Percentiles rank a stretch among this genome's conserved stretches.
Conservation (phyloP, 2,797 vertebrate species). For the Crypturellus tataupa region DNA sequence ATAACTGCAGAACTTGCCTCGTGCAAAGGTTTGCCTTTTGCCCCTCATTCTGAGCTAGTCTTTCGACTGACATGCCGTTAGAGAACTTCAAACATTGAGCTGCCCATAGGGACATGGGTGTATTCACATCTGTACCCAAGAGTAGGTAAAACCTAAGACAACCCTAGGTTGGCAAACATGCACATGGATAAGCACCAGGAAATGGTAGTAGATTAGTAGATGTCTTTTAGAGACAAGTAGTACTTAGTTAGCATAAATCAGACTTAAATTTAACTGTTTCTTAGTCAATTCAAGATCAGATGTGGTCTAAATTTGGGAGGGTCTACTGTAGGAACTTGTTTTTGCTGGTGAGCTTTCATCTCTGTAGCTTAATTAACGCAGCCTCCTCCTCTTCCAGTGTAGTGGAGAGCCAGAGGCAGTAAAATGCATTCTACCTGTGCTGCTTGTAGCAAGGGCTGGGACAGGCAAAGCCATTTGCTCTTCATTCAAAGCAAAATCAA, state of each 20-base stretch:
- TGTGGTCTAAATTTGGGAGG: not conserved
- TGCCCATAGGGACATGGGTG: not conserved
- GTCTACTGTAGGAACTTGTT: not conserved
- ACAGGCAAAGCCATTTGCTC: not conserved
- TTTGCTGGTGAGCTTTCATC: not conserved
- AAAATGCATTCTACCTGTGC: not conserved
- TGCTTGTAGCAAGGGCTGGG: not conserved
- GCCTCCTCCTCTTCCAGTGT: not conserved
- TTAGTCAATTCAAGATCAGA: not conserved
- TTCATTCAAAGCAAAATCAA: not conserved
- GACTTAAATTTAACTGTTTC: not conserved
- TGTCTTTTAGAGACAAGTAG: not conserved
- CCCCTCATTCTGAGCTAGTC: not conserved
- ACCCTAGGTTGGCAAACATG: not conserved
- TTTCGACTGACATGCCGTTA: not conserved
- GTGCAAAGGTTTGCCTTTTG: not conserved
- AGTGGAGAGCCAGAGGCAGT: not conserved
- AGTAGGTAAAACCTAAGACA: conserved; percentile 18
- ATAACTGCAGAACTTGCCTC: not conserved
- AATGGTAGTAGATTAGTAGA: conserved; percentile 1
- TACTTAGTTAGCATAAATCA: not conserved
- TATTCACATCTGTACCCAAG: not conserved
- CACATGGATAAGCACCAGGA: not conserved
- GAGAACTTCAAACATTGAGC: not conserved
- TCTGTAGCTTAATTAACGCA: not conserved